Base-by-base conservation (phyloP, 1,140 invertebrate genomes). In the Idris sp. region DNA sequence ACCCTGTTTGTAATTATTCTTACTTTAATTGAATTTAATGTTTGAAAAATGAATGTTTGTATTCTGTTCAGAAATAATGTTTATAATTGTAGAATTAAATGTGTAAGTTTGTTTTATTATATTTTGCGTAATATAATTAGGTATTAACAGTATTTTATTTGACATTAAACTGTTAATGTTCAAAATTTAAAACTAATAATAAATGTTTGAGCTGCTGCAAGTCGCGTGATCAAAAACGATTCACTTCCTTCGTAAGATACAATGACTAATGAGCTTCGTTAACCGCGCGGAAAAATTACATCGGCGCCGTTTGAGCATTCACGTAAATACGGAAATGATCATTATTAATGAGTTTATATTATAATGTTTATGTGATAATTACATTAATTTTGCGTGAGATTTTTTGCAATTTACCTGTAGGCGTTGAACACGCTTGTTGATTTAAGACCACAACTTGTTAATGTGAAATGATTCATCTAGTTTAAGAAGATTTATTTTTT, bases 181-280 rank as follows among this genome's bases (percentile, higher is more conserved):
- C n/a, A n/a, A n/a, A n/a, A n/a, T n/a, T n/a, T n/a, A n/a, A n/a
- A n/a, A n/a, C n/a, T n/a, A n/a, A n/a, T n/a, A n/a, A n/a, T n/a
- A n/a, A n/a, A n/a, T 30, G 28, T 30, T 30, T 11, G 7, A 35
- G 14, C 31, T 4, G 11, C 33, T 51, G 5, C 10, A 67, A 65
- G 71, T 76, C 48, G 65, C 73, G 65, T 71, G 73, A 59, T 65
- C 35, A n/a, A 65, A 38, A 65, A 30, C 65, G 64, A 65, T 76
- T 56, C 53, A 41, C 51, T 31, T 22, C n/a, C 11, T 38, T 30
- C 48, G 18, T 46, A 41, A 28, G 16, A 48, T 40, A 31, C 64
- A 51, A 69, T 69, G 38, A 69, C 48, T 75, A 75, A 75, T 65
- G 65, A 75, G 64, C 36, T 69, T 59, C 64, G 51, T 68, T 68